phyloP scores from a whole-genome alignment of 2,113 vertebrate genomes.

The Dunckerocampus dactyliophorus region DNA sequence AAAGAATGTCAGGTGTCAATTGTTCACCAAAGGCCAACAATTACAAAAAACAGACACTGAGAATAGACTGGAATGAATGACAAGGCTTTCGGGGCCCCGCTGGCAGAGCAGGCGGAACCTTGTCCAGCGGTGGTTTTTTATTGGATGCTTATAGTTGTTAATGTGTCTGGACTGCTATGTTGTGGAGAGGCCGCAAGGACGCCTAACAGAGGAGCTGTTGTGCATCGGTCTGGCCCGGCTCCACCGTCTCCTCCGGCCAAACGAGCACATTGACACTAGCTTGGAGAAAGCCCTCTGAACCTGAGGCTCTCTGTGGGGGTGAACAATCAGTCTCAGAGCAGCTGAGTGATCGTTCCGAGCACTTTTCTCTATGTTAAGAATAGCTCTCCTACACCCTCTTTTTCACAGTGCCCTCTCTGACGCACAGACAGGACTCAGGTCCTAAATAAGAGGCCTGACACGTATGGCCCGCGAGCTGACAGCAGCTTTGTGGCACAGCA shows the following conservation, averaged over 20 bases:
- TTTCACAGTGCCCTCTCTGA: conserved; percentile 57
- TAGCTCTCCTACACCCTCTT: conserved; percentile 56
- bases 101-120: conserved; percentile 44
- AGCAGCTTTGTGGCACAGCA: conserved; percentile 64
- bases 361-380: conserved; percentile 21
- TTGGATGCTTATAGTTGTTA: conserved; percentile 67
- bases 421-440: conserved; percentile 49
- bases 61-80: conserved; percentile 41
- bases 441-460: conserved; percentile 69
- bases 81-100: conserved; percentile 36
- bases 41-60: conserved; percentile 26
- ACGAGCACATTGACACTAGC: conserved; percentile 58
- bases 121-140: conserved; percentile 65
- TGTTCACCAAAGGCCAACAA: neutral
- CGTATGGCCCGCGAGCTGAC: conserved; percentile 67
- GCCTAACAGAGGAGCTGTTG: conserved; percentile 68
- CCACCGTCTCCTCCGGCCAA: conserved; percentile 64
- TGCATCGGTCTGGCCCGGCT: conserved; percentile 59
- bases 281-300: conserved; percentile 65
- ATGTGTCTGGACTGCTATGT: conserved; percentile 59
- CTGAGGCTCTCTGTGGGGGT: conserved; percentile 55
- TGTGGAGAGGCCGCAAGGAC: conserved; percentile 27
- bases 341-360: conserved; percentile 46
- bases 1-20: neutral
- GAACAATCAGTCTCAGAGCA: conserved; percentile 50